These are phyloP conservation scores for Aphelocoma coerulescens DNA, from an alignment of 2,113 vertebrate genomes.

Conservation along the genomic window DNA sequence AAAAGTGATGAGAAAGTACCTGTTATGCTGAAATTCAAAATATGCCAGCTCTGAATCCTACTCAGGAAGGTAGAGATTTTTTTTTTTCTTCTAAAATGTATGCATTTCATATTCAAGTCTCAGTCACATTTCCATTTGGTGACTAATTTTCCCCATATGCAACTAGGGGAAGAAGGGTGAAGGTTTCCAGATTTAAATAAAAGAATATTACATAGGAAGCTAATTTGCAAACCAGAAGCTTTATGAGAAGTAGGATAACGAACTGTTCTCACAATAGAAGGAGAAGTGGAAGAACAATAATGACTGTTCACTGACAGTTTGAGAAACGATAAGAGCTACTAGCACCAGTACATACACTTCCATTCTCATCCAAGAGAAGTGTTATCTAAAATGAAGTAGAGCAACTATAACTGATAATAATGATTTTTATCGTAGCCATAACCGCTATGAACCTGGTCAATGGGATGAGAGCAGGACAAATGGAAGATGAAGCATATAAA, in stretches of 20 bases:
- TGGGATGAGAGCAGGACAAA: constrained; percentile 38
- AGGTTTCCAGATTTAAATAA: constrained; percentile 22
- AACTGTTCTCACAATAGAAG: constrained; percentile 41
- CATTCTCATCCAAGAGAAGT: not conserved
- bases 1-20: not conserved
- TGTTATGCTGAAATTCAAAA: not conserved
- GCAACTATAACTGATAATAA: constrained; percentile 18
- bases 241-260: constrained; percentile 44
- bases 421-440: not conserved
- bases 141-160: not conserved
- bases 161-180: not conserved
- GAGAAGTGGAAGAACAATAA: constrained; percentile 43
- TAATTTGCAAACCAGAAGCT: constrained; percentile 37
- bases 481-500: constrained; percentile 44
- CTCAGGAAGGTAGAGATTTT: not conserved
- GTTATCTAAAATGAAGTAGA: not conserved
- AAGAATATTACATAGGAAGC: not conserved
- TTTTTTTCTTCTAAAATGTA: not conserved
- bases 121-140: constrained; percentile 2
- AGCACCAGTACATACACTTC: not conserved
- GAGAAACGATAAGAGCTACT: constrained; percentile 4
- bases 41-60: not conserved
- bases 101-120: not conserved
- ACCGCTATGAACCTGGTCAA: not conserved
- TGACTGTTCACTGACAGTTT: constrained; percentile 27